A percentile compares a stretch with the other conserved stretches of the same genome.
These are phyloP conservation scores for Meles meles DNA, from an alignment of 2,113 vertebrate genomes.

Conservation along the genomic window DNA sequence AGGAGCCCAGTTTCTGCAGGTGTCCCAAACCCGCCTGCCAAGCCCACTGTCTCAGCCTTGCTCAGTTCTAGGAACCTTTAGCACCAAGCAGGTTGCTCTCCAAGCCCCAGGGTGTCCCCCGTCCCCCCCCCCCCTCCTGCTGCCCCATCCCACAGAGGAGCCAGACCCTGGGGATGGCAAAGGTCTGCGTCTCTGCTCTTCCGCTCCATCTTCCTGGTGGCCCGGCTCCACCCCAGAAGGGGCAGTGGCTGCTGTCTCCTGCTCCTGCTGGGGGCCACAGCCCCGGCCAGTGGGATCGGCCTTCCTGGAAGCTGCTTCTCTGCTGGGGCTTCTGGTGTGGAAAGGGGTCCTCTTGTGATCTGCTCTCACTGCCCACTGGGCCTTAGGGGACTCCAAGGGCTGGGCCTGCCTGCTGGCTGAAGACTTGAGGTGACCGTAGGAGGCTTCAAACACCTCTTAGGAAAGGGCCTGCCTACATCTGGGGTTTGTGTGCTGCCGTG, in stretches of 20 bases:
- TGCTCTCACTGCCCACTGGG: neutral
- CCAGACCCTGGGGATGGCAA: neutral
- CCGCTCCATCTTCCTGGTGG: neutral
- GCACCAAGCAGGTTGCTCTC: neutral
- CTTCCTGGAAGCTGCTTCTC: neutral
- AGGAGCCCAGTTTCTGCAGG: neutral
- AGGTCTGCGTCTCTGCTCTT: neutral
- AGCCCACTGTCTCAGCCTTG: neutral
- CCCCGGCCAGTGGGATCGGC: no score
- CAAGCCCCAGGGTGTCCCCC: accelerated
- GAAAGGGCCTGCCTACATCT: neutral
- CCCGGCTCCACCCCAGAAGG: no score
- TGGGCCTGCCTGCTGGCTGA: neutral
- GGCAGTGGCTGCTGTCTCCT: accelerated
- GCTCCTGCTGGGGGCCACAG: neutral
- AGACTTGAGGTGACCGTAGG: neutral
- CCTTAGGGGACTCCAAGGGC: neutral
- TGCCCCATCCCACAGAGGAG: neutral
- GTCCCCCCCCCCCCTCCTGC: accelerated
- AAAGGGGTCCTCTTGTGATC: neutral
- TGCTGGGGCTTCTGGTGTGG: neutral
- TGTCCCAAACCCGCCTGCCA: neutral
- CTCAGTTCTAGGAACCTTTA: neutral
- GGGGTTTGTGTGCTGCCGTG: neutral
- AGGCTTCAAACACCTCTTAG: neutral